Evolutionary conservation across 2,797 vertebrate species (phyloP), one percentile per base, ranked within the genome.

Genomic region (Pyrocephalus nanus): DNA sequence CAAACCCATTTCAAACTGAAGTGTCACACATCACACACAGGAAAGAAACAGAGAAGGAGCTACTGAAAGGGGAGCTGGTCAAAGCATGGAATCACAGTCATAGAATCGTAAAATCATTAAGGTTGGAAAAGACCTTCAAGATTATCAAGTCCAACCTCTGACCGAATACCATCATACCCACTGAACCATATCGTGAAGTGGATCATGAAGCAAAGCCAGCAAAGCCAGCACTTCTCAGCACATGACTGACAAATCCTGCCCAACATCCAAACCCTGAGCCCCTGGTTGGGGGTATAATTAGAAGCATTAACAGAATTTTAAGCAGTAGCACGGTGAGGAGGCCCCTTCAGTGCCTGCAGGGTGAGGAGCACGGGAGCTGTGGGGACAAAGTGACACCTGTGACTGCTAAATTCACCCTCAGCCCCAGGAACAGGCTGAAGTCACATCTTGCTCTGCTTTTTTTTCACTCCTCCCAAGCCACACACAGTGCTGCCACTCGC

Each of bases 301-400:
- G 76, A 32, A 54, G 29, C 47, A 70, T 3, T 2, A 36, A 22
- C 4, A 42, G 4, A 12, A 43, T 58, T 42, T 14, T 15, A 42
- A 69, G 64, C 36, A 71, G 70, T 3, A 48, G 58, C 48, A 18
- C 2, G 1, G 43, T 0, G 21, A 86, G 38, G 32, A 66, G 47
- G 43, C 38, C 29, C n/a, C 26, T 6, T 3, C 4, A 0, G 9
- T 1, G 9, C n/a, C 60, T 1, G 5, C 1, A 3, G 69, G 71
- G 34, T 14, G 43, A 62, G 74, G 9, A 55, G 17, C 30, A 43
- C 5, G 7, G 60, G 36, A 38, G 14, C 70, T 5, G 27, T 3
- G 0, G 64, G 69, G 54, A 15, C 1, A 0, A 12, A 3, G 50
- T 5, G 32, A 34, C 45, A 60, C 38, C 11, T 3, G 0, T 5